phyloP scores from a whole-genome alignment of 2,888 invertebrate species.

The Pseudococcus viburni region DNA sequence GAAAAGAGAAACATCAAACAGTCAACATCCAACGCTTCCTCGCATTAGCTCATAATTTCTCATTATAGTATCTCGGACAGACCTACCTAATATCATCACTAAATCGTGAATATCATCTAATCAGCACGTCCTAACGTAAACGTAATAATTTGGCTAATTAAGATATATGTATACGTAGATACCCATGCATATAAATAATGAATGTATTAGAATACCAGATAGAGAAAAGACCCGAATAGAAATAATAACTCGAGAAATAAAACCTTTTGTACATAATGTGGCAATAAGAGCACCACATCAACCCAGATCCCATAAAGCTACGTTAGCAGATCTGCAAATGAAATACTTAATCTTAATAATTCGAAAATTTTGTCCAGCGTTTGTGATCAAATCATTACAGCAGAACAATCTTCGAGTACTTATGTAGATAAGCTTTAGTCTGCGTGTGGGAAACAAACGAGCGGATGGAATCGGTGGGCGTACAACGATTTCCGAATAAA shows the following conservation, averaged over 20 bases:
- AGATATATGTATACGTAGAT: background rate
- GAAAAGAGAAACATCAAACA: background rate
- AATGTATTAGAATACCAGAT: background rate
- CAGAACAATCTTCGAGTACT: background rate
- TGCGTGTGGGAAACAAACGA: slow-evolving; percentile 50
- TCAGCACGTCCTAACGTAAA: background rate
- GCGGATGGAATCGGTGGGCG: slow-evolving; percentile 54
- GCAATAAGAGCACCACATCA: too few relatives aligned
- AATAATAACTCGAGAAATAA: too few relatives aligned
- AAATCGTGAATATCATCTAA: slow-evolving; percentile 4
- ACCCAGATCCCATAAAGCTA: too few relatives aligned
- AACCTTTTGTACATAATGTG: too few relatives aligned
- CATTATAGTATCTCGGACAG: background rate
- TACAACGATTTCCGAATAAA: slow-evolving; percentile 57
- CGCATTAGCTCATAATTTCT: slow-evolving; percentile 14
- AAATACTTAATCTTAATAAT: too few relatives aligned
- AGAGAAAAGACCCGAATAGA: too few relatives aligned
- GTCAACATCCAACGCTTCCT: background rate
- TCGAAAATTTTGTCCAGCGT: too few relatives aligned
- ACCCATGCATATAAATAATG: background rate
- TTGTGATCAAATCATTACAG: background rate
- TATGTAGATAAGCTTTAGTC: background rate
- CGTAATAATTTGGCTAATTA: slow-evolving; percentile 22
- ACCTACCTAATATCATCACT: background rate
- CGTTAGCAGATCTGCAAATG: too few relatives aligned